These are phyloP conservation scores for Copidosoma floridanum DNA, from an alignment of 1,140 invertebrate genomes.

Conservation along the genomic window DNA sequence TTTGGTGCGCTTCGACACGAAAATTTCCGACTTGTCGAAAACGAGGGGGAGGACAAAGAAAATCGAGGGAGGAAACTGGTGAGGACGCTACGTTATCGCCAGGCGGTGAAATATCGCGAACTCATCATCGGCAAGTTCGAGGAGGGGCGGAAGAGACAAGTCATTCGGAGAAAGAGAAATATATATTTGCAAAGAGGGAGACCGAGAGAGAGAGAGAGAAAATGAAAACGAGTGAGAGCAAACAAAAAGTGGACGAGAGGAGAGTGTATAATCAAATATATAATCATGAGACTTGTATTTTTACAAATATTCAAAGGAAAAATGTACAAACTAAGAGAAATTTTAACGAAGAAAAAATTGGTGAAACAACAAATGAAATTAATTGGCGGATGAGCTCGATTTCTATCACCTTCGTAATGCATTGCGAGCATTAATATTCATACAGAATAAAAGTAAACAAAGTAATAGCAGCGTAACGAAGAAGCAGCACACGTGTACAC, in stretches of 20 bases:
- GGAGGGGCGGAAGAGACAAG: no score
- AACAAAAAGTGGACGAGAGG: background rate
- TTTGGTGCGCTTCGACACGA: slow-evolving; percentile 33
- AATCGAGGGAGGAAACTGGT: background rate
- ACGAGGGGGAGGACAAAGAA: background rate
- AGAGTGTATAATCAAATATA: slow-evolving; percentile 26
- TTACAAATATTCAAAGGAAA: slow-evolving; percentile 29
- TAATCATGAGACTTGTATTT: slow-evolving; percentile 30
- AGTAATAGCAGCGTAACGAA: no score
- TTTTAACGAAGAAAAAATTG: slow-evolving; percentile 13
- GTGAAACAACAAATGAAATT: slow-evolving; percentile 6
- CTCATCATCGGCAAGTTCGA: slow-evolving; percentile 26
- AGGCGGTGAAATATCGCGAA: slow-evolving; percentile 21
- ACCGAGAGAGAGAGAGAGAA: slow-evolving; percentile 15
- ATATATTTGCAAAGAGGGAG: slow-evolving; percentile 12
- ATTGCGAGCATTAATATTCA: no score
- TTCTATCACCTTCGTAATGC: no score
- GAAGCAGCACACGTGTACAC: no score
- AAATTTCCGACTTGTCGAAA: slow-evolving; percentile 30
- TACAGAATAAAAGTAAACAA: no score
- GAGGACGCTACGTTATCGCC: slow-evolving; percentile 19
- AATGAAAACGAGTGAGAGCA: background rate
- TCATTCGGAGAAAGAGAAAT: slow-evolving; percentile 26
- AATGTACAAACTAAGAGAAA: slow-evolving; percentile 28
- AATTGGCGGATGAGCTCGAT: slow-evolving; percentile 19